These are phyloP conservation scores for Leuctra nigra DNA, from an alignment of 2,888 invertebrate species.

Conservation along the genomic window DNA sequence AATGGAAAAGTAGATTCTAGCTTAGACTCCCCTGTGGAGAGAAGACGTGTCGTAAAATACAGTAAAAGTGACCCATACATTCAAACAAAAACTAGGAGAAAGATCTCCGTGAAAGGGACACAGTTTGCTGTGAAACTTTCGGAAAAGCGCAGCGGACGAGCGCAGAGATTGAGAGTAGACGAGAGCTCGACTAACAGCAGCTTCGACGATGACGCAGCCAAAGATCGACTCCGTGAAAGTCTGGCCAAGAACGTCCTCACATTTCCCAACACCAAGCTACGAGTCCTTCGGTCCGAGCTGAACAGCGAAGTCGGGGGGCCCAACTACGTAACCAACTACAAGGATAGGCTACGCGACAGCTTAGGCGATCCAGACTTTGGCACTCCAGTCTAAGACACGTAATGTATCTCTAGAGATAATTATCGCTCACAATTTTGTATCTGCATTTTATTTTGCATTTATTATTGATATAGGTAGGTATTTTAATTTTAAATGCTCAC, in stretches of 20 bases:
- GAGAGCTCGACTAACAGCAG: slow-evolving; percentile 20
- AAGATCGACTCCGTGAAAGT: not conserved
- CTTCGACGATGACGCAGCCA: slow-evolving; percentile 24
- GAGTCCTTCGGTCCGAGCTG: slow-evolving; percentile 16
- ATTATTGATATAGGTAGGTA: no score
- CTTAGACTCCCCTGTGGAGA: not conserved
- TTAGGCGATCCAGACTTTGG: slow-evolving; percentile 63
- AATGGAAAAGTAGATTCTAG: no score
- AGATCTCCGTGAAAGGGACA: slow-evolving; percentile 17
- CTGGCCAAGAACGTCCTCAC: not conserved
- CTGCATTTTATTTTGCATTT: not conserved
- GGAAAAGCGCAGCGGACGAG: slow-evolving; percentile 25
- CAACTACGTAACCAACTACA: slow-evolving; percentile 9
- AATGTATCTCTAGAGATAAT: no score
- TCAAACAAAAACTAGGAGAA: slow-evolving; percentile 4
- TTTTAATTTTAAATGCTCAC: no score
- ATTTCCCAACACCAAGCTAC: slow-evolving; percentile 4
- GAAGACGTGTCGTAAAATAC: slow-evolving; percentile 7
- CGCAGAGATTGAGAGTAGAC: slow-evolving; percentile 21
- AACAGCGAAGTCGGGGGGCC: slow-evolving; percentile 18
- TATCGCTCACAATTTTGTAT: no score
- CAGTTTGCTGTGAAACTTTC: slow-evolving; percentile 18
- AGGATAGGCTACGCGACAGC: slow-evolving; percentile 40
- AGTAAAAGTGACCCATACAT: not conserved
- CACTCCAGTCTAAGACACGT: slow-evolving; percentile 53